Conservation (phyloP, 2,888 invertebrate genomes). For the Trypoxylon attenuatum region DNA sequence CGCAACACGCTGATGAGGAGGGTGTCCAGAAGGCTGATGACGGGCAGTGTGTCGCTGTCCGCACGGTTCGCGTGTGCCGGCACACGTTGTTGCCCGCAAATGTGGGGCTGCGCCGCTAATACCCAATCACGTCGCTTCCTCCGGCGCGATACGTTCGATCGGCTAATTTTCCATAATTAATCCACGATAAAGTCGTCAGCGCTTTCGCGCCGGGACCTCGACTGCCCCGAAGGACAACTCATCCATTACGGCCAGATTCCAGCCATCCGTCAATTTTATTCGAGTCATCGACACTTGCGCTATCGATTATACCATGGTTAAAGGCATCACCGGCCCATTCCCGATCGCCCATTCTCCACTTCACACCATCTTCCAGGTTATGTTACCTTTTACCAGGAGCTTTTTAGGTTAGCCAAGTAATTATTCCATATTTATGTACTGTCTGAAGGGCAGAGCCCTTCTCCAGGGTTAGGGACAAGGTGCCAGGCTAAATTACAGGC, state of each 20-base stretch:
- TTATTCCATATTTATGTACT: not conserved
- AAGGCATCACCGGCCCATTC: no score
- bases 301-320: no score
- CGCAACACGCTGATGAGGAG: conserved; percentile 32
- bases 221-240: not conserved
- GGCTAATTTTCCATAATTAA: conserved; percentile 64
- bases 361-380: no score
- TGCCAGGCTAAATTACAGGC: not conserved
- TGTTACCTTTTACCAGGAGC: no score
- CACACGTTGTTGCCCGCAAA: conserved; percentile 43
- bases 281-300: no score
- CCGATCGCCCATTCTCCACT: no score
- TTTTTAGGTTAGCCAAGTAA: not conserved
- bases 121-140: conserved; percentile 65
- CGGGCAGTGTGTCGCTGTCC: conserved; percentile 21
- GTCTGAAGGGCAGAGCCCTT: not conserved
- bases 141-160: conserved; percentile 57
- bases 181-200: conserved; percentile 54
- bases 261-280: no score
- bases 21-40: conserved; percentile 30
- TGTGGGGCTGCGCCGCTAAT: conserved; percentile 57
- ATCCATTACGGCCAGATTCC: no score
- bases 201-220: not conserved
- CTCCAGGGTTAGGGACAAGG: not conserved
- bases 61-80: conserved; percentile 17